Conservation (phyloP, 2,888 invertebrate genomes). For the Sisyra nigra region DNA sequence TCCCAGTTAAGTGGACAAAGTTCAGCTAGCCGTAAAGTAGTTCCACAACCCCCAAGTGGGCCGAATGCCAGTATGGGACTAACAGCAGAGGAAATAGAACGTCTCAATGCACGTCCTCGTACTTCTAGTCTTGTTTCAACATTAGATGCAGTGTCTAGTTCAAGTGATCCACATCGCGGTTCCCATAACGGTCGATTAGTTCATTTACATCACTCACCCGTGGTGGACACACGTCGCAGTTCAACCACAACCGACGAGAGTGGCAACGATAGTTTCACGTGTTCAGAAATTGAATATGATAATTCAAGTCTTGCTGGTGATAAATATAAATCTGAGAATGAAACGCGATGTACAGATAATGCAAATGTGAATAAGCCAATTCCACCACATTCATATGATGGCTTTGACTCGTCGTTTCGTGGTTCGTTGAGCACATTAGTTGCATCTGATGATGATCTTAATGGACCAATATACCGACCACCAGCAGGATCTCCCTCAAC, state of each 20-base stretch:
- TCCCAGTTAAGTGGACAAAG: slow-evolving; percentile 79
- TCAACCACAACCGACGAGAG: slow-evolving; percentile 84
- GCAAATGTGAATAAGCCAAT: slow-evolving; percentile 16
- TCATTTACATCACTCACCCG: slow-evolving; percentile 57
- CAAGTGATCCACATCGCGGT: slow-evolving; percentile 62
- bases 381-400: slow-evolving; percentile 69
- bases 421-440: slow-evolving; percentile 87
- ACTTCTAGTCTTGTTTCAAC: slow-evolving; percentile 85
- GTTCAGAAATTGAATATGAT: slow-evolving; percentile 95
- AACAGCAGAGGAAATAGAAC: slow-evolving; percentile 85
- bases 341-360: slow-evolving; percentile 20
- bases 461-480: slow-evolving; percentile 62
- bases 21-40: slow-evolving; percentile 61
- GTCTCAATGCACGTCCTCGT: slow-evolving; percentile 72
- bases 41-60: slow-evolving; percentile 47
- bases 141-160: slow-evolving; percentile 85
- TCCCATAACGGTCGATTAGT: slow-evolving; percentile 47
- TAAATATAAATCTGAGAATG: slow-evolving; percentile 34
- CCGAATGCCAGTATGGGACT: slow-evolving; percentile 64
- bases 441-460: slow-evolving; percentile 83
- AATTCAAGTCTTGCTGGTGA: slow-evolving; percentile 73
- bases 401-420: slow-evolving; percentile 86
- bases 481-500: slow-evolving; percentile 61
- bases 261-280: slow-evolving; percentile 93
- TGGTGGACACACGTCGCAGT: slow-evolving; percentile 54